phyloP scores from a whole-genome alignment of 2,888 invertebrate species.

The Amorpha juglandis region DNA sequence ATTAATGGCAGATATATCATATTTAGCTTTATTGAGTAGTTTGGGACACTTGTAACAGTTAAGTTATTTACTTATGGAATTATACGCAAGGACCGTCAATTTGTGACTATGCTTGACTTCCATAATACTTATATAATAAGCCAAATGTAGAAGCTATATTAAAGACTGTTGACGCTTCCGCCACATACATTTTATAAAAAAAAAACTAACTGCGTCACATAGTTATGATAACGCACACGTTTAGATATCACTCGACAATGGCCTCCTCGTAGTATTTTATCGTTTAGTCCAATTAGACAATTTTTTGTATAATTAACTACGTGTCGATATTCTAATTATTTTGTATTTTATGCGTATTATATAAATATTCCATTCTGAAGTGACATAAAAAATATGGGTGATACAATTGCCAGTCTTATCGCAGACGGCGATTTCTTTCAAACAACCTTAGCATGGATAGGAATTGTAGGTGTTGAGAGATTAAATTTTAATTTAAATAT shows the following conservation, averaged over 20 bases:
- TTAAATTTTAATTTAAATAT: too few relatives aligned
- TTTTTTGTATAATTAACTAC: not conserved
- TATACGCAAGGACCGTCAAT: too few relatives aligned
- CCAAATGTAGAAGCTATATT: conserved; percentile 21
- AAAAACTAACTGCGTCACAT: conserved; percentile 1
- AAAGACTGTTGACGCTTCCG: conserved; percentile 23
- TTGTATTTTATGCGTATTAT: not conserved
- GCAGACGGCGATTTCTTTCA: too few relatives aligned
- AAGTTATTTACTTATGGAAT: too few relatives aligned
- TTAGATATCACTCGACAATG: conserved; percentile 8
- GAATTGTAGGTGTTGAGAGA: too few relatives aligned
- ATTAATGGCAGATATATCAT: too few relatives aligned
- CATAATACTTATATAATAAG: conserved; percentile 5
- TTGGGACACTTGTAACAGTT: too few relatives aligned
- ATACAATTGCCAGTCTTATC: too few relatives aligned
- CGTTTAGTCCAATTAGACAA: conserved; percentile 13
- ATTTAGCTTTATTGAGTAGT: too few relatives aligned
- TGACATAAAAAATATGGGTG: not conserved
- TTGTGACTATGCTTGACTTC: not conserved
- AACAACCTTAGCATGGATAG: too few relatives aligned
- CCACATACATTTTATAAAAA: not conserved
- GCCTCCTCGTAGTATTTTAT: conserved; percentile 11
- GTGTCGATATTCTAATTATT: not conserved
- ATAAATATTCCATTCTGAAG: conserved; percentile 1
- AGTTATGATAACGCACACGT: conserved; percentile 16